Conservation (phyloP, 2,113 vertebrate genomes). For the Callospermophilus lateralis region DNA sequence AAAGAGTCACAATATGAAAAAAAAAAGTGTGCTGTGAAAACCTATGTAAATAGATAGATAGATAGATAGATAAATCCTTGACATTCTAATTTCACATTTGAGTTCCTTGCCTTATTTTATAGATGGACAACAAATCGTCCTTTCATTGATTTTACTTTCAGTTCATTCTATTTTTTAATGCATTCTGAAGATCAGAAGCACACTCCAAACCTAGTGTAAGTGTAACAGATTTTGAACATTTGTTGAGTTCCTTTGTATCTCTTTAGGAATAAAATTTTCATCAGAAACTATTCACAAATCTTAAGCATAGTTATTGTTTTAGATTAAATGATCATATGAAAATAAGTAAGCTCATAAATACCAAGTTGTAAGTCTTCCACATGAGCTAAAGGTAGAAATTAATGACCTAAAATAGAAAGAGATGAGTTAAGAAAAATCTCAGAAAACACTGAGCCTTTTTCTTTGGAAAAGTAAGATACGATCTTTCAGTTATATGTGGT, state of each 20-base stretch:
- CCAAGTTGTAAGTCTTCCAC: neutral
- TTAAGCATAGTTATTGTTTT: neutral
- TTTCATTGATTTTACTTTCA: neutral
- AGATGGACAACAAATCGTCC: neutral
- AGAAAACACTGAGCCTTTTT: neutral
- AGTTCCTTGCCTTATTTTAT: neutral
- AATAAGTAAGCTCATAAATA: neutral
- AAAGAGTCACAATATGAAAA: neutral
- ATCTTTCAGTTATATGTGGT: neutral
- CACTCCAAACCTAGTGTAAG: neutral
- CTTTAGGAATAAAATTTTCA: neutral
- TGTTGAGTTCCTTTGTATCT: neutral
- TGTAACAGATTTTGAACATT: neutral
- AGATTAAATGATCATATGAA: neutral
- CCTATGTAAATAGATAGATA: neutral
- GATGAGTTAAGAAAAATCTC: neutral
- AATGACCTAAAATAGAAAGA: neutral
- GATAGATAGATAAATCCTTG: neutral
- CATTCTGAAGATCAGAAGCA: neutral
- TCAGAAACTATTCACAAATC: neutral
- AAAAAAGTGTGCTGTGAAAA: neutral
- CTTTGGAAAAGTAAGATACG: neutral
- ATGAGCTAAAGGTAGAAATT: neutral
- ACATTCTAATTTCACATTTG: neutral
- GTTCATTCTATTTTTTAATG: neutral